These are phyloP conservation scores for Poecilia picta DNA, from an alignment of 2,797 vertebrate species.

Conservation along the genomic window DNA sequence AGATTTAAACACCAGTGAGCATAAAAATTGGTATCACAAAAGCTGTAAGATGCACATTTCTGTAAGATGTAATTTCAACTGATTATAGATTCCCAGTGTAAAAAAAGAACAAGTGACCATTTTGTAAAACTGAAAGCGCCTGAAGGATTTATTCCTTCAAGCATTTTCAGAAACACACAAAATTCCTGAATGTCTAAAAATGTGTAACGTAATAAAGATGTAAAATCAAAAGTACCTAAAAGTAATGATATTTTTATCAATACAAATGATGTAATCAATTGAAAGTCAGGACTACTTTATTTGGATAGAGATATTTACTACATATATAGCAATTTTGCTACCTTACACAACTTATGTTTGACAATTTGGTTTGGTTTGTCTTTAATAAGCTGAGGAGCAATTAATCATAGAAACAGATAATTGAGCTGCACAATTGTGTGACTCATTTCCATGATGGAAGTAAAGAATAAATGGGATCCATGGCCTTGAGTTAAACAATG, in stretches of 20 bases:
- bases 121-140: not conserved
- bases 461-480: constrained; percentile 14
- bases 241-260: not conserved
- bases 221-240: not conserved
- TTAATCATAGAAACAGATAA: not conserved
- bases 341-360: not conserved
- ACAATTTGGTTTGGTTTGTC: not conserved
- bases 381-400: not conserved
- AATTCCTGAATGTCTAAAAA: not conserved
- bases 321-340: not conserved
- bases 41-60: not conserved
- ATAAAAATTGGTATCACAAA: not conserved
- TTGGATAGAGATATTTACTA: not conserved
- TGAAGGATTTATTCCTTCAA: not conserved
- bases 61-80: not conserved
- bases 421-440: not conserved
- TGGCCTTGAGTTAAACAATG: constrained; percentile 15
- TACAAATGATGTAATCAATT: not conserved
- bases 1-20: not conserved
- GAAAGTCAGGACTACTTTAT: not conserved
- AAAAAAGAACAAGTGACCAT: not conserved
- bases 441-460: constrained; percentile 2
- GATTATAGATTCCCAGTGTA: not conserved
- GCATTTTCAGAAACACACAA: not conserved
- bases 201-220: not conserved